Evolutionary conservation across 2,888 invertebrate genomes (phyloP), one percentile per base, ranked within the genome.

Genomic region (Phalera bucephala): DNA sequence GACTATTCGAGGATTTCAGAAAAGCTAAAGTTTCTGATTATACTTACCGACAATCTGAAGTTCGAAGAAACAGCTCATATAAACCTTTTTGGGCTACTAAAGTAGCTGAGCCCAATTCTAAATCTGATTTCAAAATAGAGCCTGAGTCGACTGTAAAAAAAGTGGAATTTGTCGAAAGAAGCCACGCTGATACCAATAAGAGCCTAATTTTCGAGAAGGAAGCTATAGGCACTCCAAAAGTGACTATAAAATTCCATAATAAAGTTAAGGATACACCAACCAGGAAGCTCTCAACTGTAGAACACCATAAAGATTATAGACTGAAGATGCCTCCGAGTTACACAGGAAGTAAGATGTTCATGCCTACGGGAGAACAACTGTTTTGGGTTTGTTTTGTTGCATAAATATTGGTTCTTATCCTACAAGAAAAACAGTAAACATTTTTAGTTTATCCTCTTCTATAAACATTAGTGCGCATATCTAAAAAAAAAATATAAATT

Each of bases 351-450:
- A 53, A 82, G 50, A 80, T 85, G 81, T 68, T 27, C 32, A 85
- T 87, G 85, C 79, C 80, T 1, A 77, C 79, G 0, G 88, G 88
- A 39, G 83, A 87, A 52, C 77, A 65, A 13, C 45, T 89, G 23
- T 89, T 67, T 68, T 86, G 87, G 88, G 88, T 89, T 70, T 31
- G 87, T 83, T 85, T 62, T 39, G 77, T 77, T 45, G 17, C n/a
- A n/a, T n/a, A n/a, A n/a, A n/a, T n/a, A n/a, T n/a, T n/a, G n/a
- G n/a, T n/a, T n/a, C n/a, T n/a, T n/a, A n/a, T n/a, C n/a, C n/a
- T n/a, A n/a, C n/a, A n/a, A n/a, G n/a, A n/a, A n/a, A n/a, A n/a
- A n/a, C n/a, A n/a, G n/a, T n/a, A n/a, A n/a, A n/a, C n/a, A n/a
- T n/a, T n/a, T n/a, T n/a, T n/a, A n/a, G n/a, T n/a, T n/a, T n/a